Conservation (phyloP, 2,888 invertebrate genomes). For the Apodemia mormo region DNA sequence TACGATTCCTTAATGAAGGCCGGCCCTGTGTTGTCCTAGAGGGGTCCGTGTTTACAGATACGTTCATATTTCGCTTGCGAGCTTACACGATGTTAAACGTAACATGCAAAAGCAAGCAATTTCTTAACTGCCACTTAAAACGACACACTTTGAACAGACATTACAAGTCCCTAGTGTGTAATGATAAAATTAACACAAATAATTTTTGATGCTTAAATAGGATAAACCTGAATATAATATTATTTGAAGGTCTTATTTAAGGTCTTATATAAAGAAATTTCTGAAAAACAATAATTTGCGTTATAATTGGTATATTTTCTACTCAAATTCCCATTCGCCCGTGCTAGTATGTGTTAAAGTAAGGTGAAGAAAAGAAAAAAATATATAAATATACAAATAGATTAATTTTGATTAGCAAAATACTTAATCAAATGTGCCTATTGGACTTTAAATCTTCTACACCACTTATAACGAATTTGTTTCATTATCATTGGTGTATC, state of each 20-base stretch:
- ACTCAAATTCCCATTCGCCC: too few species aligned
- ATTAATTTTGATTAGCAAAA: too few species aligned
- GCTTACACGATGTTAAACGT: conserved; percentile 29
- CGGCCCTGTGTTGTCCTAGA: conserved; percentile 54
- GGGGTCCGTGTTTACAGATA: conserved; percentile 57
- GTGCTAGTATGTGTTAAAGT: too few species aligned
- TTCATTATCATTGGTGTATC: too few species aligned
- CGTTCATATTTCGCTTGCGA: conserved; percentile 60
- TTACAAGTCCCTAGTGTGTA: conserved; percentile 11
- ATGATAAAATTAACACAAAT: conserved; percentile 29
- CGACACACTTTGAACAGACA: conserved; percentile 21
- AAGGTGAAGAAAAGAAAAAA: too few species aligned
- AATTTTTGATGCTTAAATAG: background rate
- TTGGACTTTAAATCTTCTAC: too few species aligned
- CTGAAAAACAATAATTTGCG: too few species aligned
- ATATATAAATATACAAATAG: too few species aligned
- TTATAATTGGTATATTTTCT: too few species aligned
- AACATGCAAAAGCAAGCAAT: conserved; percentile 45
- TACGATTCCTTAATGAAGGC: conserved; percentile 67
- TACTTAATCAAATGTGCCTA: too few species aligned
- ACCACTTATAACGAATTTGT: too few species aligned
- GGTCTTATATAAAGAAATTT: too few species aligned
- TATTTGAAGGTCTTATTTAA: background rate
- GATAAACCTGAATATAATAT: background rate
- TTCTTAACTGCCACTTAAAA: conserved; percentile 33